A percentile compares a stretch with the other conserved stretches of the same genome.
Conservation (phyloP, 2,797 vertebrate species). For the Aythya fuligula region DNA sequence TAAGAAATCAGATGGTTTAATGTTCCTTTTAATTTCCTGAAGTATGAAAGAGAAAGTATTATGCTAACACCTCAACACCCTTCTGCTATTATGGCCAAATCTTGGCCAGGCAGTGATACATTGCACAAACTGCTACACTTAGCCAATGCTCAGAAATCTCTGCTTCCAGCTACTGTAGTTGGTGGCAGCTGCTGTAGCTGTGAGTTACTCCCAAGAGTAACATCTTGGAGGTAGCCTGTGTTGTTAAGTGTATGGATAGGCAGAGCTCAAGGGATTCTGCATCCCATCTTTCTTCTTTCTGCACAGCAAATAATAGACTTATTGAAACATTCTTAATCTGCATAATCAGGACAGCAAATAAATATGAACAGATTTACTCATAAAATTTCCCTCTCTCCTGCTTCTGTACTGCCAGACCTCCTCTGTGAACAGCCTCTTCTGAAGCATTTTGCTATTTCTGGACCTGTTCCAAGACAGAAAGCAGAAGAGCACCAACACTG, state of each 20-base stretch:
- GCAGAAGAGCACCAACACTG: not conserved
- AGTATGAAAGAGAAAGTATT: not conserved
- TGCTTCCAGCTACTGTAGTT: not conserved
- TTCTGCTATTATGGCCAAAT: not conserved
- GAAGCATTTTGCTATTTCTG: not conserved
- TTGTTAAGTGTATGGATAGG: not conserved
- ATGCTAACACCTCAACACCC: not conserved
- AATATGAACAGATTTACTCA: not conserved
- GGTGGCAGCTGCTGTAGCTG: not conserved
- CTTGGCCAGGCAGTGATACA: not conserved
- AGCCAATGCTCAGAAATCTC: not conserved
- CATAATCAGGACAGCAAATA: not conserved
- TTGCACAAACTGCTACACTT: not conserved
- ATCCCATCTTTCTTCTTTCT: constrained; percentile 11
- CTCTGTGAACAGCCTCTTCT: not conserved
- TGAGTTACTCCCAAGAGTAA: not conserved
- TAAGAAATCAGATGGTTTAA: not conserved
- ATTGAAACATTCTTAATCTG: constrained; percentile 29
- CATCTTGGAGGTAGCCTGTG: not conserved
- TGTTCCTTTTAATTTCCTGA: not conserved
- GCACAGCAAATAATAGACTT: not conserved
- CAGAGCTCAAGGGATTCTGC: not conserved
- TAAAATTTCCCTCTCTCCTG: not conserved
- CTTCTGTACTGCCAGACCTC: not conserved
- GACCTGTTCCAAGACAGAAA: not conserved